Conservation (phyloP, 2,797 vertebrate genomes). For the Vireo griseus region DNA sequence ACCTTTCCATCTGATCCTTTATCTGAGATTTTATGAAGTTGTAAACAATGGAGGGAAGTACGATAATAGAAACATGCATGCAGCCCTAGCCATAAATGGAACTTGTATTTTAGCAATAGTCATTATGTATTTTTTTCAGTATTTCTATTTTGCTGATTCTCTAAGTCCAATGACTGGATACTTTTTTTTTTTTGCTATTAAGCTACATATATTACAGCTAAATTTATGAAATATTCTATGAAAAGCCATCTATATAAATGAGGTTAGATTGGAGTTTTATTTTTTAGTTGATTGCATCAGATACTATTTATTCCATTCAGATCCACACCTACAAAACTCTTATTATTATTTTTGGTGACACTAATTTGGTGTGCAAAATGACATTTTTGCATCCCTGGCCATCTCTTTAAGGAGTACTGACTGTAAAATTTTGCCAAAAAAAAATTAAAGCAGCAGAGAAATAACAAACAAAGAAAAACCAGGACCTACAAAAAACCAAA, state of each 20-base stretch:
- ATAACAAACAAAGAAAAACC: not conserved
- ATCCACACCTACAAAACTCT: not conserved
- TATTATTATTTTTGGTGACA: not conserved
- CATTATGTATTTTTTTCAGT: not conserved
- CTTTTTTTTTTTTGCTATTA: not conserved
- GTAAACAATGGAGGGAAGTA: not conserved
- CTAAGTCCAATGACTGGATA: not conserved
- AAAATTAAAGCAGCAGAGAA: not conserved
- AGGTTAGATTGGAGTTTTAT: not conserved
- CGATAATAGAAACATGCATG: not conserved
- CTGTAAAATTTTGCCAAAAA: not conserved
- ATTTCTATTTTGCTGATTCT: not conserved
- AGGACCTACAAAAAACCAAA: not conserved
- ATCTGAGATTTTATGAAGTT: not conserved
- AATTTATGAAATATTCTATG: not conserved
- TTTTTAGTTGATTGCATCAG: not conserved
- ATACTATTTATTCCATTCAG: not conserved
- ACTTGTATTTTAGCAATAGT: not conserved
- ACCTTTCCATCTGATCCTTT: not conserved
- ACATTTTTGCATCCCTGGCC: not conserved
- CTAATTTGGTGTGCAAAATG: not conserved
- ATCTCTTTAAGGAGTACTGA: not conserved
- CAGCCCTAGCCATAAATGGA: not conserved
- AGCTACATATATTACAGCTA: not conserved
- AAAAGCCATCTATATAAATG: not conserved